These are phyloP conservation scores for Gobiocypris rarus DNA, from an alignment of 2,113 vertebrate genomes.

Conservation along the genomic window DNA sequence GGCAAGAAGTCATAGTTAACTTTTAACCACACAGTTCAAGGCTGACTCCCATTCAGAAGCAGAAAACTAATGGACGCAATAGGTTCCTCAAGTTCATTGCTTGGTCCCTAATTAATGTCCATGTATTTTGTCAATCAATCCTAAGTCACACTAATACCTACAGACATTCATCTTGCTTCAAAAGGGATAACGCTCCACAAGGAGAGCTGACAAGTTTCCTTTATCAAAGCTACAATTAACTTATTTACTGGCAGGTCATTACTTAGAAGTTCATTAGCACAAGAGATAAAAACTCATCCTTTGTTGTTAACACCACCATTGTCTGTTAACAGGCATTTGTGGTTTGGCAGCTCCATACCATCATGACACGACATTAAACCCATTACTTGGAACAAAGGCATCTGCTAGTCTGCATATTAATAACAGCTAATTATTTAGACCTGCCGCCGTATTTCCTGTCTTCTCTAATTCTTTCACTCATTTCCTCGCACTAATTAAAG, in stretches of 20 bases:
- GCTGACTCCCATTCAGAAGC: not conserved
- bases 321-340: conserved; percentile 56
- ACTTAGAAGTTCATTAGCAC: conserved; percentile 52
- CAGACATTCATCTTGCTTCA: not conserved
- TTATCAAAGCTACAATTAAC: conserved; percentile 43
- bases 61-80: not conserved
- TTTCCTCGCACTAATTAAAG: conserved; percentile 42
- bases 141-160: not conserved
- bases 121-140: not conserved
- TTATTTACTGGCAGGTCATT: conserved; percentile 53
- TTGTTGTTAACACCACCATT: conserved; percentile 50
- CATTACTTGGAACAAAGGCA: conserved; percentile 43
- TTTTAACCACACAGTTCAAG: not conserved
- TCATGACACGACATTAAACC: conserved; percentile 59
- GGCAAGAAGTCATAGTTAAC: not conserved
- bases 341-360: conserved; percentile 45
- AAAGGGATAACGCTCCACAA: not conserved
- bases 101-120: not conserved
- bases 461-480: conserved; percentile 34
- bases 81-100: not conserved
- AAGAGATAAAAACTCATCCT: conserved; percentile 43
- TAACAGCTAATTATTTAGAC: conserved; percentile 54
- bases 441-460: conserved; percentile 42
- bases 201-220: conserved; percentile 12
- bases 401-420: conserved; percentile 55